Evolutionary conservation across 1,140 invertebrate genomes (phyloP).

Genomic region (Dendrolimus punctatus): DNA sequence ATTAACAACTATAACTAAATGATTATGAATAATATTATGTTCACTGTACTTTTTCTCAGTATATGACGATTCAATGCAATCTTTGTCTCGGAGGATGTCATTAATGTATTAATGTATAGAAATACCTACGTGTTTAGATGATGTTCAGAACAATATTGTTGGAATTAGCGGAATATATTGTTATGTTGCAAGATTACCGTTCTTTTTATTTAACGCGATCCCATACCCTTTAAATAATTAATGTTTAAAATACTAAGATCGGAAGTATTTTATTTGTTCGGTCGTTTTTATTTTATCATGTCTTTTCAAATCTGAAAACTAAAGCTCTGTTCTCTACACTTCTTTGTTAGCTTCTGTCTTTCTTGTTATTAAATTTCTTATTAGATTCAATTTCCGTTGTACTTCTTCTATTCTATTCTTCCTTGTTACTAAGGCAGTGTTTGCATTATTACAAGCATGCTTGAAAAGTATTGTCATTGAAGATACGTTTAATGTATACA

Average conservation of each 20-base stretch:
- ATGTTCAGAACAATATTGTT: conserved; percentile 44
- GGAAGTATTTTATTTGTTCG: too few species aligned
- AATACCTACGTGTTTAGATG: conserved; percentile 40
- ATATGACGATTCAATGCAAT: conserved; percentile 67
- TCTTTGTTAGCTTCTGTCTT: conserved; percentile 19
- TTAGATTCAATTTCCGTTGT: conserved; percentile 36
- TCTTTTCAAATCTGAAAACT: not conserved
- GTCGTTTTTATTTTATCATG: conserved; percentile 33
- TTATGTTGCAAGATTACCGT: conserved; percentile 59
- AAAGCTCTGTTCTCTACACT: too few species aligned
- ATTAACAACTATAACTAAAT: conserved; percentile 52
- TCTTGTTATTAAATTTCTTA: conserved; percentile 39
- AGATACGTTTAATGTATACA: too few species aligned
- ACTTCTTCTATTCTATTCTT: conserved; percentile 29
- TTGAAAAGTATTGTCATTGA: too few species aligned
- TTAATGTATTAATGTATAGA: conserved; percentile 25
- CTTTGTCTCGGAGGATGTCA: conserved; percentile 61
- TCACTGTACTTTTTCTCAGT: conserved; percentile 58
- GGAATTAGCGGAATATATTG: conserved; percentile 65
- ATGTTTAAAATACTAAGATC: conserved; percentile 10
- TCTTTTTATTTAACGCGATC: conserved; percentile 56
- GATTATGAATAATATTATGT: conserved; percentile 45
- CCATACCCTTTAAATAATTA: conserved; percentile 32
- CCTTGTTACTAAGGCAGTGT: too few species aligned
- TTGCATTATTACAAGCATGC: too few species aligned